Conservation (phyloP, 2,888 invertebrate genomes). For the Miltochrista miniata region DNA sequence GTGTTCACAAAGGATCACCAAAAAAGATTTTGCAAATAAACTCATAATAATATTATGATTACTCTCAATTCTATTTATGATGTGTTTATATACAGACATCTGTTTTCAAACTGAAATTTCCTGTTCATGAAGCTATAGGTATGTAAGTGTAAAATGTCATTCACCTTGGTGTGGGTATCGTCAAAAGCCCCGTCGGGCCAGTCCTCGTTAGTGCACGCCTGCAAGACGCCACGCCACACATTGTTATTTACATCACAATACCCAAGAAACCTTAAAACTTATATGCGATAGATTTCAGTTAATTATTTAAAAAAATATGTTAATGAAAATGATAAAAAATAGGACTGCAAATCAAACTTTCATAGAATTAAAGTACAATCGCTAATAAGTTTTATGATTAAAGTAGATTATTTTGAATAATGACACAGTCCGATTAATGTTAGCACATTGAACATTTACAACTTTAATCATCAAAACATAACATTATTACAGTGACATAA, state of each 20-base stretch:
- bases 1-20: no score
- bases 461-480: neutral
- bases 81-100: no score
- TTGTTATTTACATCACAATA: constrained; percentile 72
- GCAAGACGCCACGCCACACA: constrained; percentile 64
- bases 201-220: constrained; percentile 75
- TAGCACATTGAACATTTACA: neutral
- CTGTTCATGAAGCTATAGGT: constrained; percentile 5
- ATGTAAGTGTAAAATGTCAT: constrained; percentile 45
- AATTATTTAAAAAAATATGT: neutral
- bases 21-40: no score
- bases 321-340: no score
- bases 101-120: constrained; percentile 21
- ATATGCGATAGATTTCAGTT: neutral
- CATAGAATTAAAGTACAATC: neutral
- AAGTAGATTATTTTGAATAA: neutral
- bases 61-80: no score
- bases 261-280: constrained; percentile 44
- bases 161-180: constrained; percentile 80
- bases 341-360: neutral
- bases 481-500: no score
- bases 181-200: constrained; percentile 75
- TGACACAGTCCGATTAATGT: neutral
- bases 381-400: constrained; percentile 25
- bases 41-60: no score